These are phyloP conservation scores for Lasioglossum calceatum DNA, from an alignment of 2,888 invertebrate genomes.

Conservation along the genomic window DNA sequence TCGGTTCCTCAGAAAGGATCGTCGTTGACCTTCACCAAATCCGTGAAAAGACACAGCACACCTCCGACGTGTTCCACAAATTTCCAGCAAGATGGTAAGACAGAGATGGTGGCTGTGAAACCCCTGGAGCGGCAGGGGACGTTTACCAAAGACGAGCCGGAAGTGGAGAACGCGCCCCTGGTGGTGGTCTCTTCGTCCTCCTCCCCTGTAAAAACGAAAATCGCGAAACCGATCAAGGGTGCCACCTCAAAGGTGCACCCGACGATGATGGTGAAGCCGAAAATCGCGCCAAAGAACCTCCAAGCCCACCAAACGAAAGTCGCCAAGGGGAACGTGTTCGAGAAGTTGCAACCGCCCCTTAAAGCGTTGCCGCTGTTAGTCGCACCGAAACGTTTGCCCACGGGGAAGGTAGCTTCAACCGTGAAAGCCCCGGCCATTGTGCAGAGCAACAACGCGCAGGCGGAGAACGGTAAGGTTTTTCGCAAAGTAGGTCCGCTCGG, in stretches of 20 bases:
- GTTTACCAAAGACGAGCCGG: constrained; percentile 94
- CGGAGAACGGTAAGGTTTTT: constrained; percentile 66
- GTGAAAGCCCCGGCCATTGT: constrained; percentile 49
- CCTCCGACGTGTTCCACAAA: constrained; percentile 55
- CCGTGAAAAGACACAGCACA: constrained; percentile 76
- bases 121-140: constrained; percentile 94
- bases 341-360: constrained; percentile 70
- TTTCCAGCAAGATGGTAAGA: constrained; percentile 60
- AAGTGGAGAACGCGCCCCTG: constrained; percentile 80
- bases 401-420: constrained; percentile 34
- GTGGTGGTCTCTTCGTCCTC: constrained; percentile 74
- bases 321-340: constrained; percentile 70
- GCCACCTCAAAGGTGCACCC: constrained; percentile 72
- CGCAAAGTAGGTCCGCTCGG: constrained; percentile 70
- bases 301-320: constrained; percentile 71
- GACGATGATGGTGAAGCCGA: constrained; percentile 68
- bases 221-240: constrained; percentile 77
- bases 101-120: constrained; percentile 65
- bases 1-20: constrained; percentile 78
- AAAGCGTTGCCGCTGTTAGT: constrained; percentile 62
- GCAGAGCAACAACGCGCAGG: constrained; percentile 60
- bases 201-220: constrained; percentile 77
- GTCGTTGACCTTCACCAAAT: constrained; percentile 76
- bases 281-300: constrained; percentile 69
- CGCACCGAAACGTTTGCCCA: constrained; percentile 58